Conservation (phyloP, 2,888 invertebrate genomes). For the Congeria kusceri region DNA sequence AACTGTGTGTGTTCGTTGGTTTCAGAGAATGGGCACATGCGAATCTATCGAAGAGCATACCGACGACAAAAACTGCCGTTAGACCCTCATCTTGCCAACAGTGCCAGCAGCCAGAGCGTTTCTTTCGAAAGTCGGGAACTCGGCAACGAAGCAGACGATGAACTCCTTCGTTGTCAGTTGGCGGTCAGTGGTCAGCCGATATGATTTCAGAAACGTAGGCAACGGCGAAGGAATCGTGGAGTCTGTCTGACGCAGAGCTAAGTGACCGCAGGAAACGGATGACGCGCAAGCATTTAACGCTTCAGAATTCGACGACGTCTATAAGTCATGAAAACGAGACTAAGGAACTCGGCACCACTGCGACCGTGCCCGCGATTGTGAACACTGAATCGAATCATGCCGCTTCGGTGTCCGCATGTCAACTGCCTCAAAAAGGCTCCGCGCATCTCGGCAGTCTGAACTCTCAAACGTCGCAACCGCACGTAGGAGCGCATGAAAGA, state of each 20-base stretch:
- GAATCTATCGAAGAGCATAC: conserved; percentile 53
- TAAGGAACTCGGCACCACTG: neutral
- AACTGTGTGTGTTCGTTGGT: neutral
- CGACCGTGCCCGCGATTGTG: neutral
- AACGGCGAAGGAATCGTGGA: conserved; percentile 48
- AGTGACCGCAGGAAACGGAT: conserved; percentile 31
- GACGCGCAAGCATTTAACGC: conserved; percentile 5
- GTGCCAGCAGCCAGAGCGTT: conserved; percentile 47
- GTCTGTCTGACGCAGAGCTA: conserved; percentile 62
- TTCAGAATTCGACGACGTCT: conserved; percentile 6
- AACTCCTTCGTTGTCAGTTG: conserved; percentile 4
- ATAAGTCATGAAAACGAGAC: too few species aligned
- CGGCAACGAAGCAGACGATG: conserved; percentile 59
- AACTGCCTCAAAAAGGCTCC: too few species aligned
- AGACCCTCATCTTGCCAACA: conserved; percentile 57
- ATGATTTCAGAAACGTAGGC: conserved; percentile 25
- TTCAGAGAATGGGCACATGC: conserved; percentile 52
- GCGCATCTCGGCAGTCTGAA: neutral
- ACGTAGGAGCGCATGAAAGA: neutral
- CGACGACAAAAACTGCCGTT: conserved; percentile 50
- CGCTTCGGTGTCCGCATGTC: too few species aligned
- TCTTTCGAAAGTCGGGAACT: conserved; percentile 42
- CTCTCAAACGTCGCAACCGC: neutral
- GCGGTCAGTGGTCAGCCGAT: neutral
- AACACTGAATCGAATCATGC: neutral